Percentiles rank a stretch among this genome's conserved stretches.
Conservation (phyloP, 2,797 vertebrate genomes). For the Columba guinea region DNA sequence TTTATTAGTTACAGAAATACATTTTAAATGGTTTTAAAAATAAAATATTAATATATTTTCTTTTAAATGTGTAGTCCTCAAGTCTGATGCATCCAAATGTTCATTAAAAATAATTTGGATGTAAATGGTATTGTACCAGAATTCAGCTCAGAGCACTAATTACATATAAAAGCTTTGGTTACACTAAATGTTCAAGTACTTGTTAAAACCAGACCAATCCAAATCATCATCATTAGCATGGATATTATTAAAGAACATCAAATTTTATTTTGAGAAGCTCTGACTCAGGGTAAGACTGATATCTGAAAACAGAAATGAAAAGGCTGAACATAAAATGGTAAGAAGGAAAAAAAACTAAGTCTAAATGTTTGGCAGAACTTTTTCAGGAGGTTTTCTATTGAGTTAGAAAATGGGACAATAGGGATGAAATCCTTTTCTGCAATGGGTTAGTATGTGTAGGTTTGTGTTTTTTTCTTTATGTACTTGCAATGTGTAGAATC, state of each 20-base stretch:
- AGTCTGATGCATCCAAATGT: conserved; percentile 25
- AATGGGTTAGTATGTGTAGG: not conserved
- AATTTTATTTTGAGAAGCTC: conserved; percentile 27
- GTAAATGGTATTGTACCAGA: conserved; percentile 53
- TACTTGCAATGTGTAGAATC: not conserved
- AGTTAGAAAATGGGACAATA: not conserved
- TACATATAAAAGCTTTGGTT: conserved; percentile 52
- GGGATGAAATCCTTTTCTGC: not conserved
- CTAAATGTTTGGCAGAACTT: not conserved
- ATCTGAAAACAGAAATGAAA: not conserved
- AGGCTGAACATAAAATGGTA: not conserved
- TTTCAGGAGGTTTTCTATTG: not conserved
- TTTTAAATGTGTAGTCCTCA: conserved; percentile 51
- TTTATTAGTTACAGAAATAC: conserved; percentile 51
- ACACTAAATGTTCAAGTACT: not conserved
- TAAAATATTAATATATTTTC: conserved; percentile 71
- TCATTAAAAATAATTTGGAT: conserved; percentile 41
- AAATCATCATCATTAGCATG: not conserved
- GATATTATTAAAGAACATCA: conserved; percentile 7
- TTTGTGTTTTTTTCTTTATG: rapidly evolving
- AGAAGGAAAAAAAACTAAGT: not conserved
- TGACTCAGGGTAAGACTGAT: not conserved
- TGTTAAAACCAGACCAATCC: conserved; percentile 39
- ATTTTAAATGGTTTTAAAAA: conserved; percentile 43
- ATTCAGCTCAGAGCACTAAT: conserved; percentile 47